Conservation (phyloP, 2,113 vertebrate genomes). For the Seriola aureovittata region DNA sequence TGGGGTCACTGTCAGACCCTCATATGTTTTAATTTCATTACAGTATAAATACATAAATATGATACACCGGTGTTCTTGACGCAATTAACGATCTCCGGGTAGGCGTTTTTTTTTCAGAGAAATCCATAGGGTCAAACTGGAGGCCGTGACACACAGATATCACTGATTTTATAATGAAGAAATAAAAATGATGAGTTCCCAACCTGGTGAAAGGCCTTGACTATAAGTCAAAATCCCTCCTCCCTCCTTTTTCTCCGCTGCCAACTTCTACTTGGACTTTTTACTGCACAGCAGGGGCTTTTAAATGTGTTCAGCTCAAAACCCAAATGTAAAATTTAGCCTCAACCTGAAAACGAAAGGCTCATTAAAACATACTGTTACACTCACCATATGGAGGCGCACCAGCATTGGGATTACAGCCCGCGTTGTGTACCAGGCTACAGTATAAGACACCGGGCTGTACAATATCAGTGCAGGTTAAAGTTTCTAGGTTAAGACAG, state of each 20-base stretch:
- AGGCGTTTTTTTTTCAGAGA: constrained; percentile 69
- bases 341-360: constrained; percentile 45
- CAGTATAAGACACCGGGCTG: constrained; percentile 21
- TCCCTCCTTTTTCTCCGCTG: constrained; percentile 11
- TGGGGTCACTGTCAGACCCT: constrained; percentile 64
- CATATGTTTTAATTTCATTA: constrained; percentile 75
- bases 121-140: constrained; percentile 68
- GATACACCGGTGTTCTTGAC: constrained; percentile 64
- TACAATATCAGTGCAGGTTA: constrained; percentile 18
- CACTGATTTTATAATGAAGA: constrained; percentile 69
- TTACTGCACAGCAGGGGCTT: constrained; percentile 38
- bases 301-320: constrained; percentile 51
- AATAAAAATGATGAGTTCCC: constrained; percentile 77
- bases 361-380: constrained; percentile 53
- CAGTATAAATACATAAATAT: constrained; percentile 79
- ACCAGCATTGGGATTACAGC: constrained; percentile 22
- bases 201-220: constrained; percentile 50
- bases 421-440: constrained; percentile 20
- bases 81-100: constrained; percentile 62
- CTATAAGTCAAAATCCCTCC: constrained; percentile 54
- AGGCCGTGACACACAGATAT: constrained; percentile 52
- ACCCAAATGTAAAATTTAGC: constrained; percentile 41
- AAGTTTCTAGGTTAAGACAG: constrained; percentile 54
- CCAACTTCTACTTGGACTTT: constrained; percentile 44
- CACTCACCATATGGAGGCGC: constrained; percentile 40